Conservation (phyloP, 92 coral and sea anemone genomes). For the Bergia sp. region DNA sequence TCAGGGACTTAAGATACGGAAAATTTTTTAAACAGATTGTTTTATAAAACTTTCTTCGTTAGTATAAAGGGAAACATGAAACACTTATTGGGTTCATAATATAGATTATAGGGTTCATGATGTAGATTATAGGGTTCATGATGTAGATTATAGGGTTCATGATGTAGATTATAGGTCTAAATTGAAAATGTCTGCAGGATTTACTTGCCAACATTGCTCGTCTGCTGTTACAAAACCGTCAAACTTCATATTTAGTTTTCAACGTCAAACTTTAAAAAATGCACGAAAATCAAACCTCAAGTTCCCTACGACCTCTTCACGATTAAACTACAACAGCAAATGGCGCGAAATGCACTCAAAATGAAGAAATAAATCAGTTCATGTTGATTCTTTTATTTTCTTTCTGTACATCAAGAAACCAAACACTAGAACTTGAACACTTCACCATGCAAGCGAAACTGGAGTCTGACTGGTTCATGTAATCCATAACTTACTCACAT, state of each 20-base stretch:
- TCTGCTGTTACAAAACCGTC: not conserved
- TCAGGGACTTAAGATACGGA: too few species aligned
- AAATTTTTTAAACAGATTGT: too few species aligned
- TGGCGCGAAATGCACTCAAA: slow-evolving; percentile 2
- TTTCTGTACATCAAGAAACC: not conserved
- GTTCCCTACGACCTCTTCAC: not conserved
- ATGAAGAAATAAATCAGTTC: not conserved
- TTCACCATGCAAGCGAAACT: not conserved
- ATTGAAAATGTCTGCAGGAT: not conserved
- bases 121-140: too few species aligned
- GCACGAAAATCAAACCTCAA: too few species aligned
- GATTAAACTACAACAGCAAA: not conserved
- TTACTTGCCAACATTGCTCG: not conserved
- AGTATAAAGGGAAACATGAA: too few species aligned
- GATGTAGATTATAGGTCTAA: too few species aligned
- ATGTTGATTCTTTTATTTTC: not conserved
- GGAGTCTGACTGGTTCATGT: not conserved
- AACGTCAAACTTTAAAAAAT: not conserved
- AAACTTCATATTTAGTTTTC: not conserved
- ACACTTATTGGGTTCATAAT: too few species aligned
- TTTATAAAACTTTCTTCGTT: too few species aligned
- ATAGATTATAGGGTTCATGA: too few species aligned
- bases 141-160: too few species aligned
- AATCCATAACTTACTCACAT: not conserved
- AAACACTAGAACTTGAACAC: not conserved